Conservation (phyloP, 2,113 vertebrate genomes). For the Acanthisitta chloris region DNA sequence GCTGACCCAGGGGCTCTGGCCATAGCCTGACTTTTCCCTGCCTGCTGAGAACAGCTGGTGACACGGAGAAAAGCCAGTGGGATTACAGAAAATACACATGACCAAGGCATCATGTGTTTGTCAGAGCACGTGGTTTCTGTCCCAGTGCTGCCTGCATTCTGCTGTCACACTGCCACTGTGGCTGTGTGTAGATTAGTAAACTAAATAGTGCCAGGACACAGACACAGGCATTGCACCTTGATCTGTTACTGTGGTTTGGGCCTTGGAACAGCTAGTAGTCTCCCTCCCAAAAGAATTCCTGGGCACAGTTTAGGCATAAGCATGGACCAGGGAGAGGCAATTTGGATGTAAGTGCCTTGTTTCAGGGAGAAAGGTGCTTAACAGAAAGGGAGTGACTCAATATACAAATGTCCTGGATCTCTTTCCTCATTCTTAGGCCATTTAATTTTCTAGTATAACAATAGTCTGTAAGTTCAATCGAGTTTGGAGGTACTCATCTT, state of each 20-base stretch:
- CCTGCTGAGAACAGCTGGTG: background rate
- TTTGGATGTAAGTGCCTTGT: background rate
- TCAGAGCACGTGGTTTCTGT: background rate
- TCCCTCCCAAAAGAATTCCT: fast-evolving
- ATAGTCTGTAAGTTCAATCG: background rate
- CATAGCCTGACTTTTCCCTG: background rate
- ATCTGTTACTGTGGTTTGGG: background rate
- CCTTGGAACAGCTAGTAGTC: background rate
- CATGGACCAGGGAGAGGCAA: background rate
- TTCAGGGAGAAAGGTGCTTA: background rate
- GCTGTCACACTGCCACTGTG: background rate
- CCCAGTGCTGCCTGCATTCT: background rate
- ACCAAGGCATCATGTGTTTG: background rate
- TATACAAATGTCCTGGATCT: background rate
- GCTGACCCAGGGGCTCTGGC: background rate
- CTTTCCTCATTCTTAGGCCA: background rate
- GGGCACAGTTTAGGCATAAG: background rate
- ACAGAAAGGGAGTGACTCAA: background rate
- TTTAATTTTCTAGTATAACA: background rate
- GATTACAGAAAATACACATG: background rate
- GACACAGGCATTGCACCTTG: background rate
- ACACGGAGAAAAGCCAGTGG: background rate
- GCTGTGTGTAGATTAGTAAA: background rate
- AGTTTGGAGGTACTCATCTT: background rate
- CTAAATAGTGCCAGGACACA: background rate